These are phyloP conservation scores for Aporrectodea caliginosa DNA, from an alignment of 1,140 invertebrate genomes.

Conservation along the genomic window DNA sequence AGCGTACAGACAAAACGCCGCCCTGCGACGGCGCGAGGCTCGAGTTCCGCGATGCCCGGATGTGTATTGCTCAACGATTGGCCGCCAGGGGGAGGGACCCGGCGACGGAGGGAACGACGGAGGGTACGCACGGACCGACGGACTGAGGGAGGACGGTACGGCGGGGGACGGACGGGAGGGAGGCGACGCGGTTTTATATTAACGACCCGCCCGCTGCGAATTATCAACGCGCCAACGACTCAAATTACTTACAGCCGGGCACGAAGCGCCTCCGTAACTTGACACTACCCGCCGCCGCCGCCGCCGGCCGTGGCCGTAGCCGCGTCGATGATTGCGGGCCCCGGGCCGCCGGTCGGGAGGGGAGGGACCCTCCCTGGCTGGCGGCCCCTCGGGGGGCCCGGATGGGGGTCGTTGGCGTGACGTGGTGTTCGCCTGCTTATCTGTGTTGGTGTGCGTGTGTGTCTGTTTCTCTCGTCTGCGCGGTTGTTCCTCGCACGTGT, in stretches of 20 bases:
- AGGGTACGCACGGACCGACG: no score
- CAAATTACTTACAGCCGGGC: not conserved
- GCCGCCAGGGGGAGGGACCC: not conserved
- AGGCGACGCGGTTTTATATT: not conserved
- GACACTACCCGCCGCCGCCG: not conserved
- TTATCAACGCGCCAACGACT: not conserved
- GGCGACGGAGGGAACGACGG: not conserved
- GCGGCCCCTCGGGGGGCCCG: no score
- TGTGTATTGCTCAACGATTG: not conserved
- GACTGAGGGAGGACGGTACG: not conserved
- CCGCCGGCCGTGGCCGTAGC: not conserved
- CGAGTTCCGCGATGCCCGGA: not conserved
- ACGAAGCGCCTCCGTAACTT: not conserved
- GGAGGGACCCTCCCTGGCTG: no score
- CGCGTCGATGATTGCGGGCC: no score
- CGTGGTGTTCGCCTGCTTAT: no score
- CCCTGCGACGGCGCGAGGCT: not conserved
- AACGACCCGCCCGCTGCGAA: not conserved
- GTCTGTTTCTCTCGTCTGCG: no score
- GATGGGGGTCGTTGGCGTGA: no score
- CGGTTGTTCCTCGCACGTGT: no score
- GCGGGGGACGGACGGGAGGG: not conserved
- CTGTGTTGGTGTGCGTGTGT: no score
- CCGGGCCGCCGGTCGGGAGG: no score
- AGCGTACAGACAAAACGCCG: not conserved